Conservation (phyloP, 2,888 invertebrate species). For the Agriopis aurantiaria region DNA sequence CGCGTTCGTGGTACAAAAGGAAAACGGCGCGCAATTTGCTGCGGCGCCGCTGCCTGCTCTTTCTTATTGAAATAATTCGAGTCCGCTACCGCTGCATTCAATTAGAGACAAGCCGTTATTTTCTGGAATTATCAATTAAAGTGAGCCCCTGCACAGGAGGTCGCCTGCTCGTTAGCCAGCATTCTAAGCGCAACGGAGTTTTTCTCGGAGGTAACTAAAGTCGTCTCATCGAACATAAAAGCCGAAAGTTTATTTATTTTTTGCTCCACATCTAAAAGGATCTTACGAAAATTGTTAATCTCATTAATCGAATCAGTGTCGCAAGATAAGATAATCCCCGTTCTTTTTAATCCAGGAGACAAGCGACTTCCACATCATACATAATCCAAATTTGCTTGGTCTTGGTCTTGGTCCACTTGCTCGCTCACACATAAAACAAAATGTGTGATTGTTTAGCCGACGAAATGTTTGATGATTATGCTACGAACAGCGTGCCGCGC, state of each 20-base stretch:
- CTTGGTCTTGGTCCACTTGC: too few species aligned
- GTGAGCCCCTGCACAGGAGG: conserved; percentile 50
- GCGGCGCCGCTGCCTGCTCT: conserved; percentile 74
- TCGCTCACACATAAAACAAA: too few species aligned
- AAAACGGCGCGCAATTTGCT: conserved; percentile 76
- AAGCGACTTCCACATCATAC: too few species aligned
- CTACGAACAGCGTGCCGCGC: conserved; percentile 17
- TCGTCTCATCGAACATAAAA: not conserved
- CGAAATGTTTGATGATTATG: too few species aligned
- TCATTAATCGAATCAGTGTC: too few species aligned
- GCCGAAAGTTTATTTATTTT: not conserved
- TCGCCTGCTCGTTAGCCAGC: conserved; percentile 52
- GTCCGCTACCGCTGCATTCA: conserved; percentile 67
- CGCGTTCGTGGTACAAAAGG: conserved; percentile 64
- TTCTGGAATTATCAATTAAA: conserved; percentile 67
- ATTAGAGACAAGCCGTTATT: conserved; percentile 73
- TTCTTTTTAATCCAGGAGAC: too few species aligned
- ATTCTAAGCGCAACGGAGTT: conserved; percentile 43
- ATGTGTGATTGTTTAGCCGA: too few species aligned
- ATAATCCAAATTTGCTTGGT: too few species aligned
- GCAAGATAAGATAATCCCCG: too few species aligned
- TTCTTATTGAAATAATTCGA: conserved; percentile 78
- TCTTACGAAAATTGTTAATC: not conserved
- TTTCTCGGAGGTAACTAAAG: conserved; percentile 20
- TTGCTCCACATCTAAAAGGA: not conserved